Conservation (phyloP, 2,797 vertebrate species). For the Halcyon smyrnensis region DNA sequence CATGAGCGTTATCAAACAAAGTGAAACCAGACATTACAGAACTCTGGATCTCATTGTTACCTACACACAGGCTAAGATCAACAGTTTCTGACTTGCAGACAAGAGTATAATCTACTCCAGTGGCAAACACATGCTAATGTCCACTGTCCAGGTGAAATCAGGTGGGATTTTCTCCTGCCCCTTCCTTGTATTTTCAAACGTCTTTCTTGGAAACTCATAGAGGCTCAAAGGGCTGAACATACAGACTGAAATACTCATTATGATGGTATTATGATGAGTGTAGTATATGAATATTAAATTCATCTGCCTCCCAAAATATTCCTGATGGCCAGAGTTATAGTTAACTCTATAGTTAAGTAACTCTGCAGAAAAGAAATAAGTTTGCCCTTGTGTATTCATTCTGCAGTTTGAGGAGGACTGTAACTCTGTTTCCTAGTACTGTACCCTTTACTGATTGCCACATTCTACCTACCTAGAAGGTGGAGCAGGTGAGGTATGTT, state of each 20-base stretch:
- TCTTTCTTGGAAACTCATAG: neutral
- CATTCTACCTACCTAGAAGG: neutral
- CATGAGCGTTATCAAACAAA: neutral
- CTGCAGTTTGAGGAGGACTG: neutral
- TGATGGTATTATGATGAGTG: neutral
- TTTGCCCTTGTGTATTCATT: neutral
- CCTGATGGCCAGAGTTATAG: neutral
- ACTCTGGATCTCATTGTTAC: neutral
- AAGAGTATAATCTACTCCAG: neutral
- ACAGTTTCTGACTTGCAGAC: neutral
- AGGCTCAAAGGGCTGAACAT: neutral
- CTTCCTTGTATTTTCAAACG: neutral
- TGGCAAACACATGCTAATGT: neutral
- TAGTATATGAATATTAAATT: neutral
- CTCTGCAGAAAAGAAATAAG: neutral
- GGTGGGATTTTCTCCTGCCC: neutral
- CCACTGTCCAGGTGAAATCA: neutral
- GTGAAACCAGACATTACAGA: neutral
- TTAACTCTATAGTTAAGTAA: neutral
- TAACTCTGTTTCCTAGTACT: neutral
- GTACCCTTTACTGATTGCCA: neutral
- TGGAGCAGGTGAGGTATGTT: neutral
- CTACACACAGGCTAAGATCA: neutral
- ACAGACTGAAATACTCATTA: neutral
- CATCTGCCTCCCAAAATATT: neutral